phyloP scores from a whole-genome alignment of 2,888 invertebrate species.

The Fabriciana adippe region DNA sequence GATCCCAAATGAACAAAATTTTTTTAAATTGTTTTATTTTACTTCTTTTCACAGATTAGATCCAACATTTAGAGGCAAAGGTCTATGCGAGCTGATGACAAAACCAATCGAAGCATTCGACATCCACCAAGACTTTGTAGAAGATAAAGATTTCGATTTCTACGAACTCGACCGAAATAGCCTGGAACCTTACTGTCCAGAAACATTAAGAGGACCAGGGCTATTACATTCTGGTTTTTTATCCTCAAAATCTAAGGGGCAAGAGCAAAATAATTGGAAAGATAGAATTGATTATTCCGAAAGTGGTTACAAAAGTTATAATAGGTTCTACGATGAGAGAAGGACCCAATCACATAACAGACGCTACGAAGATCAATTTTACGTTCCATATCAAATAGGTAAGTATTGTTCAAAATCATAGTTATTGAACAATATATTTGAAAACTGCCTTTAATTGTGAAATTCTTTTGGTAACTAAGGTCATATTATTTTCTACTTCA shows the following conservation, averaged over 20 bases:
- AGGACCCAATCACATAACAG: slow-evolving; percentile 47
- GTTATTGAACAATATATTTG: slow-evolving; percentile 1
- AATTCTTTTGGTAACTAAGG: no score
- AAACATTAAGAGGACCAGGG: slow-evolving; percentile 66
- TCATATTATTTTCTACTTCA: no score
- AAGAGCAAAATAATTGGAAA: slow-evolving; percentile 45
- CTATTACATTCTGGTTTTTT: slow-evolving; percentile 72
- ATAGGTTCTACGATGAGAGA: slow-evolving; percentile 53
- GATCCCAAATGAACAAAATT: no score
- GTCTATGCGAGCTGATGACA: slow-evolving; percentile 89
- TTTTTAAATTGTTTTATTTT: background rate
- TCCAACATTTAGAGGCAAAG: slow-evolving; percentile 86
- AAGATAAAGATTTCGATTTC: slow-evolving; percentile 89
- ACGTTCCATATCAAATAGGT: slow-evolving; percentile 82
- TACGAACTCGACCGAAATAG: slow-evolving; percentile 90
- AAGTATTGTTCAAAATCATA: slow-evolving; percentile 47
- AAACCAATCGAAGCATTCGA: slow-evolving; percentile 87
- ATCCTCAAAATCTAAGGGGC: slow-evolving; percentile 60
- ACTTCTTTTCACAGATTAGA: slow-evolving; percentile 79
- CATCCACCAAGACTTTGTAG: slow-evolving; percentile 81
- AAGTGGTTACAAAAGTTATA: slow-evolving; percentile 46
- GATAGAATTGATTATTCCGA: slow-evolving; percentile 59
- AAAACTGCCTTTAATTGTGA: no score
- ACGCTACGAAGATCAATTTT: slow-evolving; percentile 65
- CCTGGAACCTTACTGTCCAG: slow-evolving; percentile 82